phyloP scores from a whole-genome alignment of 2,888 invertebrate genomes.

The Molorchus minor region DNA sequence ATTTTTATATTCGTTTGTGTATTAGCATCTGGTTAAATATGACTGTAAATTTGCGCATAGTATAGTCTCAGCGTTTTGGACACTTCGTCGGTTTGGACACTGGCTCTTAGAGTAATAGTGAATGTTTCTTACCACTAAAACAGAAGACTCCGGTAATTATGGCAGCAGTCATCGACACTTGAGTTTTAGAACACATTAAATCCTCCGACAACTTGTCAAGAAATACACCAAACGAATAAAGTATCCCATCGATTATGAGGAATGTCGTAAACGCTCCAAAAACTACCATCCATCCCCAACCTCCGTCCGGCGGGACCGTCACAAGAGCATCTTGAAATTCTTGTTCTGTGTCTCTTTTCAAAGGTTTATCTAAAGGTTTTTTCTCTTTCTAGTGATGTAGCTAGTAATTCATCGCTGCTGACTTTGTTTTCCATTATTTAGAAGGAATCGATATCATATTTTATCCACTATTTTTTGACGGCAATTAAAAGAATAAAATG shows the following conservation, averaged over 20 bases:
- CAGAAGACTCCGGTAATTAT: conserved; percentile 88
- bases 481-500: too few species aligned
- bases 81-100: too few species aligned
- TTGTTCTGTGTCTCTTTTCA: conserved; percentile 11
- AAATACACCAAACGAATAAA: conserved; percentile 68
- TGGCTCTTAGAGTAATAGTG: too few species aligned
- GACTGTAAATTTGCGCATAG: too few species aligned
- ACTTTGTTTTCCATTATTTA: conserved; percentile 3
- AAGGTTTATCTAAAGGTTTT: too few species aligned
- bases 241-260: conserved; percentile 68
- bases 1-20: too few species aligned
- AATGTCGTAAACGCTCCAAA: conserved; percentile 66
- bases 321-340: conserved; percentile 41
- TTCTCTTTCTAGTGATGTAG: background rate
- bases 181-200: conserved; percentile 38
- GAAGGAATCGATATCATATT: too few species aligned
- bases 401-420: background rate
- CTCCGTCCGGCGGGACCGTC: conserved; percentile 68
- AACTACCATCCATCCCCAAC: conserved; percentile 70
- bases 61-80: too few species aligned
- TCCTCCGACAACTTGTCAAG: conserved; percentile 50
- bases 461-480: too few species aligned
- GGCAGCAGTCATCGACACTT: conserved; percentile 67
- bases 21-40: too few species aligned
- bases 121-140: conserved; percentile 84